phyloP scores from a whole-genome alignment of 2,113 vertebrate species.

The Aspidoscelis tigris region DNA sequence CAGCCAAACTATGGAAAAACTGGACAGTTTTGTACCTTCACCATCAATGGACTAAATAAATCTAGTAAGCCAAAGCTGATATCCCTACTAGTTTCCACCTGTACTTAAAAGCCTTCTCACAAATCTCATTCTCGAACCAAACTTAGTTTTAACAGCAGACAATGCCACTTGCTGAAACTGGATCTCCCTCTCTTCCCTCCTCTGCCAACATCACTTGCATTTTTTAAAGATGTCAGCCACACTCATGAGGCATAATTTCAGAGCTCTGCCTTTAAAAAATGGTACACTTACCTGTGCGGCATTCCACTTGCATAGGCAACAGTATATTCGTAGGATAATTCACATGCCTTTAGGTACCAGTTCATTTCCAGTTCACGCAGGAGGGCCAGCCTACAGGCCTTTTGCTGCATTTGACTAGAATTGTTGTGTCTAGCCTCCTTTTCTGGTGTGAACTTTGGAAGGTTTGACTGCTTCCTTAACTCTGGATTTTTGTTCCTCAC shows the following conservation, averaged over 20 bases:
- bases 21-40: not conserved
- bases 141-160: accelerated
- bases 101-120: not conserved
- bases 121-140: accelerated
- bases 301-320: conserved; percentile 86
- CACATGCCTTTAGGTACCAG: conserved; percentile 90
- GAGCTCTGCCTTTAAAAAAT: too few relatives aligned
- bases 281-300: conserved; percentile 89
- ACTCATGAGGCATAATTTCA: not conserved
- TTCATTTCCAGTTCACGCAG: conserved; percentile 90
- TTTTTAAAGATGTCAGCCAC: not conserved
- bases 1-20: not conserved
- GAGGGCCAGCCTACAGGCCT: conserved; percentile 77
- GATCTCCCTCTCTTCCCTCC: accelerated
- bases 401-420: conserved; percentile 71
- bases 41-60: not conserved
- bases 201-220: accelerated
- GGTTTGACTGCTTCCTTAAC: conserved; percentile 82
- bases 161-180: accelerated
- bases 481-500: conserved; percentile 74
- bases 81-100: accelerated
- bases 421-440: conserved; percentile 73
- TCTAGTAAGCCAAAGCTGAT: not conserved
- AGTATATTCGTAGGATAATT: conserved; percentile 84
- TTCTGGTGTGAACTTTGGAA: conserved; percentile 81